Base-by-base conservation (phyloP, 2,113 vertebrate species). In the Amia ocellicauda region DNA sequence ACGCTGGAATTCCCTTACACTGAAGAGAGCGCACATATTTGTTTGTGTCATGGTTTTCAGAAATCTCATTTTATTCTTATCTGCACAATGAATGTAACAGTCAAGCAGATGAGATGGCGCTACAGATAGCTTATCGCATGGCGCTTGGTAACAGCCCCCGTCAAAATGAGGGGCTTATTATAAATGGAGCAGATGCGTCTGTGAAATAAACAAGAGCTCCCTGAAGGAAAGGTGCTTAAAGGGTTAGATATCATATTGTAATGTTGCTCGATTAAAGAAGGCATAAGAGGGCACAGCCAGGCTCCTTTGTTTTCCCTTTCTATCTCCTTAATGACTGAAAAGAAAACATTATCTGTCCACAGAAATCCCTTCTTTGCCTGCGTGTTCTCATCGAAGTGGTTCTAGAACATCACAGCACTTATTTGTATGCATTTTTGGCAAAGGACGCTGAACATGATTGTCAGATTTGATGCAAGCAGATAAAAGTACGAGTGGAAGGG, bases 31-130 rank as follows among this genome's bases (percentile, higher is more conserved):
- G 14, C 41, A 64, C 60, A 52, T 71, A 71, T 79, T 76, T 73
- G 68, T 74, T 68, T 72, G 57, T 69, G 72, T 73, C 70, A 71
- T 69, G 70, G 72, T 71, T 73, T 73, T 69, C 64, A 66, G n/a
- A 45, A 53, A 62, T 58, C 50, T 71, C 52, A 59, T 72, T 75
- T 69, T 53, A 66, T 63, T 72, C 64, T 73, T 72, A 72, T 75
- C 69, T 49, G 63, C 2, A 24, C 67, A 63, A 72, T 72, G 60
- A 72, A 67, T 68, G 68, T 68, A 68, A 60, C 28, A 62, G 63
- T 68, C 49, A 69, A 50, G 52, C 23, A 71, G 66, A 71, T 67
- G 70, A 69, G 68, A 72, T 72, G 58, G 47, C 53, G 51, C 40
- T 58, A 19, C 45, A 17, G 74, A 76, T 76, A 72, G 19, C 72